Base-by-base conservation (phyloP, 2,888 invertebrate species). In the Trichogramma dendrolimi region DNA sequence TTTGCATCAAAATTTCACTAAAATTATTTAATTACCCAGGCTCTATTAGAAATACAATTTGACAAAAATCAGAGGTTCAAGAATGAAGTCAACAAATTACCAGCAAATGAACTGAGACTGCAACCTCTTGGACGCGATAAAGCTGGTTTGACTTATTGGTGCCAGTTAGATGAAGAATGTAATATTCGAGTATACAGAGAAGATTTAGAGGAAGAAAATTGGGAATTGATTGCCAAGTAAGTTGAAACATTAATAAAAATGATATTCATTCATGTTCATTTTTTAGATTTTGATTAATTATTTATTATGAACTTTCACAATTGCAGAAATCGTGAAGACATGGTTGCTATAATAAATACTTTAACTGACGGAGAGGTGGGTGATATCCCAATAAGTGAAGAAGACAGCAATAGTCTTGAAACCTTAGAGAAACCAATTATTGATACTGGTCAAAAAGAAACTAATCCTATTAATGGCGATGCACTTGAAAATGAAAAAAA, bases 131-230 rank as follows among this genome's bases (percentile, higher is more conserved):
- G 99, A 3, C 84, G 90, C 68, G 99, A 99, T 81, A 89, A 90
- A 67, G 84, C 88, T 73, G 98, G 99, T 1, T 86, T 92, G 77
- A 86, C 90, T 5, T 99, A 99, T 80, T 99, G 98, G 96, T 87
- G 90, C 72, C 93, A 96, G 72, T 85, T 91, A 61, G 94, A 97
- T 79, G 87, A 89, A 67, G 90, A 91, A 63, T 90, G 92, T 71
- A 94, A 95, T 80, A 83, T 98, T 66, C 85, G 94, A 67, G 87
- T 99, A 53, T 99, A 96, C 80, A 89, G 91, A 74, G 98, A 98
- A 80, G 96, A 98, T 75, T 86, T 91, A 68, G 97, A 98, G 80
- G 97, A 98, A 76, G 95, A 97, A 78, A 92, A 92, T 10, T 96
- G 96, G 96, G 88, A 91, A 75, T 84, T 96, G 52, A 90, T 96